phyloP scores from a whole-genome alignment of 1,140 invertebrate species.

The Heliconius nattereri region DNA sequence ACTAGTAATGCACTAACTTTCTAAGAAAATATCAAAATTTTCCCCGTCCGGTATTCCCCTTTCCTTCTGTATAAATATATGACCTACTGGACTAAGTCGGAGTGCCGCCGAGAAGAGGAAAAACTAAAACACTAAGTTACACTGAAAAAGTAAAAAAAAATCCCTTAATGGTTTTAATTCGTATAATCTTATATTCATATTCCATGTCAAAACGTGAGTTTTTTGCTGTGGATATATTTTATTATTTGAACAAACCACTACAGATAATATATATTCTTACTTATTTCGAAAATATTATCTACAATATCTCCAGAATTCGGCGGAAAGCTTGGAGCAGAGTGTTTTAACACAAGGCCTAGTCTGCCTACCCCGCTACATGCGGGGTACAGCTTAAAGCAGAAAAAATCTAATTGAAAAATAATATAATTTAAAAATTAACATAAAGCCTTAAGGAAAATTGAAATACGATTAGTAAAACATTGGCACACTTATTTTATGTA shows the following conservation, averaged over 20 bases:
- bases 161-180: no score
- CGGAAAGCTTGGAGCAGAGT: no score
- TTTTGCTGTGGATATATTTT: no score
- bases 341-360: no score
- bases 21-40: background rate
- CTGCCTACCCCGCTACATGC: no score
- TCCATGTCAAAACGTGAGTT: no score
- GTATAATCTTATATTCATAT: no score
- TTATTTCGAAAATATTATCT: no score
- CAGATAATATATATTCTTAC: background rate
- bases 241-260: background rate
- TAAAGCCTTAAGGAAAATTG: background rate
- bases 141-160: background rate
- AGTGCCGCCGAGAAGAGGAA: background rate
- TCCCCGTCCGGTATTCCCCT: background rate
- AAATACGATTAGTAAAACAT: background rate
- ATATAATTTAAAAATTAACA: background rate
- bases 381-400: no score
- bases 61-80: background rate
- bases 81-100: no score
- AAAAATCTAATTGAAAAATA: background rate
- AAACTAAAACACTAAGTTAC: background rate
- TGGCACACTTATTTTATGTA: conserved; percentile 11
- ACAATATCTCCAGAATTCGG: no score
- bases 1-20: background rate